Percentiles rank a stretch among this genome's conserved stretches.
phyloP scores from a whole-genome alignment of 2,797 vertebrate species.

The Lacerta viridis region DNA sequence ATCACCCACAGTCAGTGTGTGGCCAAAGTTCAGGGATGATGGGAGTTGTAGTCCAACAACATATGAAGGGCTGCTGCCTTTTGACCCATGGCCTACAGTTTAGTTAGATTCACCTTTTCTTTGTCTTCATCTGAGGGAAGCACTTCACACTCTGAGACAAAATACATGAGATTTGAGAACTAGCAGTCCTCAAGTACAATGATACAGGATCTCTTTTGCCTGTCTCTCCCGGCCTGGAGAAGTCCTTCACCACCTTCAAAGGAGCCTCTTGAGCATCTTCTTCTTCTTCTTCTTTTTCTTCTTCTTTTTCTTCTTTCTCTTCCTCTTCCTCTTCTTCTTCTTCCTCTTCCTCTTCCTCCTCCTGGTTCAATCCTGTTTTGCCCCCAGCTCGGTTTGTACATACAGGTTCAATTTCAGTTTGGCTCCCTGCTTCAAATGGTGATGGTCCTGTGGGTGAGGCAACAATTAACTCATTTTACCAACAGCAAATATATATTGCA shows the following conservation, averaged over 20 bases:
- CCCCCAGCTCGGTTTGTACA: not conserved
- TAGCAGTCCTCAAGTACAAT: not conserved
- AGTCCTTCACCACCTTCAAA: not conserved
- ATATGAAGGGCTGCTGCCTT: too few species aligned
- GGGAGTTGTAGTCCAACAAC: too few species aligned
- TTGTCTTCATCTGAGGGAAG: not conserved
- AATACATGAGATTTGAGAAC: too few species aligned
- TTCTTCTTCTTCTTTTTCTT: not conserved
- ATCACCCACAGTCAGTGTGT: too few species aligned
- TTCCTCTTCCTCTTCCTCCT: too few species aligned
- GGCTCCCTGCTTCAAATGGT: not conserved
- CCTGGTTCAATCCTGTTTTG: not conserved
- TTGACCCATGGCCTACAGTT: not conserved
- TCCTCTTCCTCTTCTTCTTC: too few species aligned
- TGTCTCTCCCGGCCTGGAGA: not conserved
- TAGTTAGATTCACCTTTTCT: not conserved
- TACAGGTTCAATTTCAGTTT: not conserved
- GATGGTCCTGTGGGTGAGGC: not conserved
- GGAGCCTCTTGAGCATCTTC: not conserved
- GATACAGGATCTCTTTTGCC: not conserved
- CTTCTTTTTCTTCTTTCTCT: too few species aligned
- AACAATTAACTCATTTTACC: not conserved
- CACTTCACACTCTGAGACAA: not conserved
- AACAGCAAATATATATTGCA: not conserved
- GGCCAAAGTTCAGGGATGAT: too few species aligned